Evolutionary conservation across 2,888 invertebrate species (phyloP).

Genomic region (Erpobdella octoculata): DNA sequence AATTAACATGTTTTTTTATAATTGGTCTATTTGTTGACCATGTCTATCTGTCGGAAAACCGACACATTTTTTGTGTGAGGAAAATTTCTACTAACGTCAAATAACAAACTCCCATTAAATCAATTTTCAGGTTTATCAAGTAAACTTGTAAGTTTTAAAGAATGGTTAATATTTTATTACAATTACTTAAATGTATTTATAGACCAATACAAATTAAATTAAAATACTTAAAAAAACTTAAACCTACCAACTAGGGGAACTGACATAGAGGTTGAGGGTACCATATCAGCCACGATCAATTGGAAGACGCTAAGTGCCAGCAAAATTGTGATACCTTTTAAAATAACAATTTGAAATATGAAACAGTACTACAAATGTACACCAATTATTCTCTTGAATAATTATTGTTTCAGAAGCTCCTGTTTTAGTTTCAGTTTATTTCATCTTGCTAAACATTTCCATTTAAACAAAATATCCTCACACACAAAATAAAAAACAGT

Average conservation of each 20-base stretch:
- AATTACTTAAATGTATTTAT: background rate
- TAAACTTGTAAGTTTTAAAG: background rate
- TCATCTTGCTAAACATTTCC: no score
- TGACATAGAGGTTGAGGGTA: constrained; percentile 38
- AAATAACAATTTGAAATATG: constrained; percentile 3
- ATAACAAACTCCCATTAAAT: no score
- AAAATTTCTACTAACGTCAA: no score
- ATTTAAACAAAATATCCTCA: no score
- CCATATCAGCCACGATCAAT: constrained; percentile 38
- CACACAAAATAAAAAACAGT: no score
- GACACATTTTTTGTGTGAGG: no score
- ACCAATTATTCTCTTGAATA: no score
- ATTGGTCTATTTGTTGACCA: background rate
- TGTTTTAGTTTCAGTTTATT: background rate
- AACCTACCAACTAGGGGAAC: constrained; percentile 38
- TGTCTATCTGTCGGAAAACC: no score
- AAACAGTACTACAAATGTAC: constrained; percentile 23
- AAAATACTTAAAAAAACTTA: background rate
- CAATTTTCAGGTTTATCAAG: no score
- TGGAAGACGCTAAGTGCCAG: constrained; percentile 39
- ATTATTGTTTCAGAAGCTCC: no score
- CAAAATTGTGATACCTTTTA: constrained; percentile 38
- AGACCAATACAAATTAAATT: background rate
- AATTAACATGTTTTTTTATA: background rate
- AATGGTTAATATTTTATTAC: background rate